phyloP scores from a whole-genome alignment of 1,140 invertebrate species.

The Scylla paramamosain region DNA sequence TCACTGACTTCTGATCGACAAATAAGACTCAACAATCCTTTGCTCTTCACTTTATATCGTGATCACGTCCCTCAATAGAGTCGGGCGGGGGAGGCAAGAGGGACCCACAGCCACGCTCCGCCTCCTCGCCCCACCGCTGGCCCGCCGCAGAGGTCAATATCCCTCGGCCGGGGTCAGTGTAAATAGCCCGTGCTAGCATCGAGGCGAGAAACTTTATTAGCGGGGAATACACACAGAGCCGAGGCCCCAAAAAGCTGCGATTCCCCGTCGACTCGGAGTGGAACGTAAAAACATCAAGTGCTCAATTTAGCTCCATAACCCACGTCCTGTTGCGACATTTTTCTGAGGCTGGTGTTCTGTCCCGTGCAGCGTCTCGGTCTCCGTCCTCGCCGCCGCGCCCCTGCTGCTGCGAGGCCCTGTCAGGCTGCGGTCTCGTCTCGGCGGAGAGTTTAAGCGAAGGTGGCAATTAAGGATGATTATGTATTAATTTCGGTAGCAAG shows the following conservation, averaged over 20 bases:
- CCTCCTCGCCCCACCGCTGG: not conserved
- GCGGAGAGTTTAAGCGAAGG: not conserved
- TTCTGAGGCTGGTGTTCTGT: not conserved
- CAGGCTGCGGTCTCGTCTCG: too few species aligned
- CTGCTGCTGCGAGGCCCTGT: too few species aligned
- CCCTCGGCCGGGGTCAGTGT: conserved; percentile 4
- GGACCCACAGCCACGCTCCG: not conserved
- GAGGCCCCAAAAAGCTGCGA: conserved; percentile 34
- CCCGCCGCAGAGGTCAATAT: not conserved
- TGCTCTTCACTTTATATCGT: conserved; percentile 73
- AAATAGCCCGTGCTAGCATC: conserved; percentile 48
- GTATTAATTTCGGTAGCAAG: conserved; percentile 46
- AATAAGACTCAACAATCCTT: conserved; percentile 72
- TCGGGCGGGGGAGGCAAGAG: not conserved
- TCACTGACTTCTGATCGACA: conserved; percentile 71
- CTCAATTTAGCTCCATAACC: conserved; percentile 67
- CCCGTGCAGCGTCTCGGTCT: too few species aligned
- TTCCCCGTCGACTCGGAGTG: conserved; percentile 27
- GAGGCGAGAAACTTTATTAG: conserved; percentile 72
- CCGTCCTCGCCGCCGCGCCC: too few species aligned
- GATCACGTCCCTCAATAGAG: conserved; percentile 73
- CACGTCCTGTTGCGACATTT: conserved; percentile 24
- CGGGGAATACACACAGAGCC: conserved; percentile 67
- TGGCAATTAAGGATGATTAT: conserved; percentile 50
- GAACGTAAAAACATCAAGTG: conserved; percentile 69